These are phyloP conservation scores for Ditula angustiorana DNA, from an alignment of 2,888 invertebrate genomes.

Conservation along the genomic window DNA sequence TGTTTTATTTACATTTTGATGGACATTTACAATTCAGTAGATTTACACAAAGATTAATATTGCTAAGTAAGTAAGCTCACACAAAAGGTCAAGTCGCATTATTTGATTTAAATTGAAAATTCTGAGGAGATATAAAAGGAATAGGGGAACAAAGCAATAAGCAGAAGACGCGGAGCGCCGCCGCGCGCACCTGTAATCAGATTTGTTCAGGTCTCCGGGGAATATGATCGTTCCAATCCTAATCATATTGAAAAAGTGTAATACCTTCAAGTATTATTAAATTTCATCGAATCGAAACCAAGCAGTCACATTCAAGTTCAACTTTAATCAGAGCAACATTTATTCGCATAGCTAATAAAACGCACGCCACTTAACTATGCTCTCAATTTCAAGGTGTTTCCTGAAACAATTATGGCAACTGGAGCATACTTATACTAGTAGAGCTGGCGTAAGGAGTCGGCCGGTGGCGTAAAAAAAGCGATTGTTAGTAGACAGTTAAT, in stretches of 20 bases:
- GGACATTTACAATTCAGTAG: slow-evolving; percentile 9
- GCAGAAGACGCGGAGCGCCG: slow-evolving; percentile 41
- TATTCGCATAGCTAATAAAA: slow-evolving; percentile 47
- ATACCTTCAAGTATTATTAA: slow-evolving; percentile 39
- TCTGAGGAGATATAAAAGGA: slow-evolving; percentile 45
- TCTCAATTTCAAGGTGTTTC: slow-evolving; percentile 51
- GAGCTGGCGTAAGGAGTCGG: slow-evolving; percentile 47
- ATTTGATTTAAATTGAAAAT: slow-evolving; percentile 17
- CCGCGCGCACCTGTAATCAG: slow-evolving; percentile 58
- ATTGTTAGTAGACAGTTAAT: slow-evolving; percentile 40
- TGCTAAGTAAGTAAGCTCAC: background rate
- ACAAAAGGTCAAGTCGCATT: background rate
- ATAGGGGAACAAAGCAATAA: slow-evolving; percentile 50
- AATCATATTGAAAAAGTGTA: slow-evolving; percentile 61
- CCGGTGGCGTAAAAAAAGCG: slow-evolving; percentile 41
- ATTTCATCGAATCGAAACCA: slow-evolving; percentile 10
- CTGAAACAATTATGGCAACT: slow-evolving; percentile 52
- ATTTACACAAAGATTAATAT: slow-evolving; percentile 3
- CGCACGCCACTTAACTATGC: slow-evolving; percentile 35
- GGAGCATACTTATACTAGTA: slow-evolving; percentile 44
- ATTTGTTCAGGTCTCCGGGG: slow-evolving; percentile 61
- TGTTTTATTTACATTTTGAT: slow-evolving; percentile 63
- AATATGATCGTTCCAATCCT: slow-evolving; percentile 53
- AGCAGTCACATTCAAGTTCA: slow-evolving; percentile 24
- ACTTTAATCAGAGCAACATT: slow-evolving; percentile 45